phyloP scores from a whole-genome alignment of 2,797 vertebrate genomes.

The Cyclura pinguis region DNA sequence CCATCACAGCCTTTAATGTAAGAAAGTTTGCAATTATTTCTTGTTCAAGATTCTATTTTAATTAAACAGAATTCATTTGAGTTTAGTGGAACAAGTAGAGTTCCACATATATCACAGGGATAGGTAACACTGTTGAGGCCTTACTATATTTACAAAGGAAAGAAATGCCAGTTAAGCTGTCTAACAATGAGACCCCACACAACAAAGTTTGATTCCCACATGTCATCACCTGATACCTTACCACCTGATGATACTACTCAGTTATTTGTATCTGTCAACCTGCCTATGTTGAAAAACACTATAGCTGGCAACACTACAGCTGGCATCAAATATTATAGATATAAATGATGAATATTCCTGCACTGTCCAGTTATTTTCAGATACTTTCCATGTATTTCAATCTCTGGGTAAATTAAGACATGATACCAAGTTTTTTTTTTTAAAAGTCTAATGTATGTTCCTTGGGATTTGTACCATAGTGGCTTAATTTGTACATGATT shows the following conservation, averaged over 20 bases:
- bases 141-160: not conserved
- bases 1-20: slow-evolving; percentile 93
- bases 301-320: not conserved
- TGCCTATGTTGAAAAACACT: not conserved
- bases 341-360: not conserved
- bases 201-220: not conserved
- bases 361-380: not conserved
- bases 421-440: not conserved
- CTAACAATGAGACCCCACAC: not conserved
- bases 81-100: not conserved
- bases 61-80: not conserved
- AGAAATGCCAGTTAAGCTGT: not conserved
- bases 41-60: not conserved
- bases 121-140: not conserved
- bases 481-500: not conserved
- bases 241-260: not conserved
- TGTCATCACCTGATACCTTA: not conserved
- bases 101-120: too few relatives aligned
- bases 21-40: slow-evolving; percentile 40
- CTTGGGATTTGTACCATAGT: not conserved
- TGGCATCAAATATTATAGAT: not conserved
- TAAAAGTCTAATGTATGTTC: not conserved
- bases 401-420: not conserved
- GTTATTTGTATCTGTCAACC: not conserved
- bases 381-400: not conserved